Base-by-base conservation (phyloP, 2,113 vertebrate species). In the Myotis yumanensis region DNA sequence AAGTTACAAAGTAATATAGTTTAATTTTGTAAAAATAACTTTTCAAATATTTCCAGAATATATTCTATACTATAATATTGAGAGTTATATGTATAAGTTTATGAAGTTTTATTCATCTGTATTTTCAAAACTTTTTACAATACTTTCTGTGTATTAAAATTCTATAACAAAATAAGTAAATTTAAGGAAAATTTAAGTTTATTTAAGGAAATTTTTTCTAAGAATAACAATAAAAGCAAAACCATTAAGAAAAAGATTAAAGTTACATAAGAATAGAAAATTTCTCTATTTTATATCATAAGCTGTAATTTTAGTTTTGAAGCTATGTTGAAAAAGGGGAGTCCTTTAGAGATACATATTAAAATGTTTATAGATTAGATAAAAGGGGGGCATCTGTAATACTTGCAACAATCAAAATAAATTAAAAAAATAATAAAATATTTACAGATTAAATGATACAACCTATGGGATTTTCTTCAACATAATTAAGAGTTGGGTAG, bases 11-110 rank as follows among this genome's bases (percentile, higher is more conserved):
- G 54, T 40, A 30, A 14, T 77, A 51, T 81, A 5, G 8, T 76
- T 87, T 86, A 87, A 87, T 79, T 90, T 94, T 96, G 1, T 84
- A 48, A 72, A 90, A 90, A 40, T 48, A 92, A 91, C 73, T 75
- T 54, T 28, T 37, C n/a, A 92, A 96, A 64, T 89, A 18, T 86
- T 88, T 91, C 18, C 11, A 93, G 54, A 88, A 86, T 62, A 71
- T 52, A 89, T 16, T 89, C 22, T 93, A 51, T 5, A 57, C 11
- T 92, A 30, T 11, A 72, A 17, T 69, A 37, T 22, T 80, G 11
- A 84, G 23, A 93, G 22, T 79, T 16, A 46, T 73, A 17, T 72
- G 1, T 48, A 7, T 92, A 25, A 48, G 1, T 64, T 64, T 92
- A 75, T 88, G 25, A 94, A 8, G 73, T 46, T 69, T 8, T 28